Base-by-base conservation (phyloP, 2,888 invertebrate genomes). In the Diarsia mendica region DNA sequence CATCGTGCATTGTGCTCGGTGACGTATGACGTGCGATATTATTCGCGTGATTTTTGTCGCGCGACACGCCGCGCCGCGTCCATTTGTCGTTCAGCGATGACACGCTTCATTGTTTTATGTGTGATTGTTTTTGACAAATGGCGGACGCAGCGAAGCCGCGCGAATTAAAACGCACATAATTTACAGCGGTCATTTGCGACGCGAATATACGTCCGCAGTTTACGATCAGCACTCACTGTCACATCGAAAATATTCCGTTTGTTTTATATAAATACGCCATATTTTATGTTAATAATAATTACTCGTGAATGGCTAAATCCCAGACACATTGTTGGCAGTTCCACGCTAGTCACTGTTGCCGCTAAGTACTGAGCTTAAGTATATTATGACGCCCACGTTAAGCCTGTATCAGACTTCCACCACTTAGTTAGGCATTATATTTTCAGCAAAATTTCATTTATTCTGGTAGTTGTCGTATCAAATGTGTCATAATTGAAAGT, bases 51-150 rank as follows among this genome's bases (percentile, higher is more conserved):
- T 82, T 82, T 78, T 87, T 82, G 76, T 71, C 75, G 71, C 77
- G 71, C 53, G 67, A 68, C 78, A 63, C 70, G 15, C 39, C 81
- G 68, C 81, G 71, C 69, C 74, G 46, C 87, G 77, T 82, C 87
- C 85, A 87, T 87, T 86, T 81, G 77, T 87, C 80, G 80, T 75
- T 79, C 88, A 85, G 86, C 90, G 91, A 84, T 90, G 93, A 92
- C 93, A 89, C 86, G 91, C 89, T 88, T 92, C 93, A 92, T 94
- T 94, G 93, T 93, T 93, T 90, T 91, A 89, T 89, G 89, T 91
- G 91, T 90, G 92, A 93, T 94, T 93, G 93, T 93, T 94, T 94
- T 93, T 93, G 93, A 94, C 91, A 92, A 93, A 94, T 91, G 91
- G 91, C 89, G 87, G 86, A 79, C 87, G 82, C 80, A 80, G 80